phyloP scores from a whole-genome alignment of 2,113 vertebrate species.

The Anguilla japonica region DNA sequence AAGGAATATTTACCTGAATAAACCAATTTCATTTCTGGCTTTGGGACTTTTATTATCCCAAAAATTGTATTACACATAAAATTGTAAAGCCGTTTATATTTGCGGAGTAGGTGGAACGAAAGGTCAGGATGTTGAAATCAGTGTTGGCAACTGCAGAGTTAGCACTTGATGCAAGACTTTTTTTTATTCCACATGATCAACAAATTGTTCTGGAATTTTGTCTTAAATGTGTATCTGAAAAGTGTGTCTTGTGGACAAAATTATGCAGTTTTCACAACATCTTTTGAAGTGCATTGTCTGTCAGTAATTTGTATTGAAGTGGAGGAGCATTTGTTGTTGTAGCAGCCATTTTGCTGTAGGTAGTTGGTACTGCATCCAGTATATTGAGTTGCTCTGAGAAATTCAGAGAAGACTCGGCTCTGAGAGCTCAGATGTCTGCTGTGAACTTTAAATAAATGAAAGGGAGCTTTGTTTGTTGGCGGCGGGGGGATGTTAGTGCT shows the following conservation, averaged over 20 bases:
- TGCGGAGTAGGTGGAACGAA: not conserved
- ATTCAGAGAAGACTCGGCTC: not conserved
- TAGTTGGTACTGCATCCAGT: not conserved
- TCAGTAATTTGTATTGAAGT: not conserved
- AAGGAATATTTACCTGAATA: not conserved
- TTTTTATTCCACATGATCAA: not conserved
- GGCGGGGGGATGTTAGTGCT: not conserved
- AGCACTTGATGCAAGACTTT: not conserved
- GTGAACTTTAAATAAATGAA: conserved; percentile 36
- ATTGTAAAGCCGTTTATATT: not conserved
- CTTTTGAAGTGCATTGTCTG: not conserved
- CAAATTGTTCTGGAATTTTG: no score
- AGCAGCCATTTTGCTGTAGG: not conserved
- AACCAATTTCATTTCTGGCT: not conserved
- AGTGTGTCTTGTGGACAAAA: not conserved
- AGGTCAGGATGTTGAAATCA: not conserved
- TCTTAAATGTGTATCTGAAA: no score
- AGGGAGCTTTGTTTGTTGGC: conserved; percentile 31
- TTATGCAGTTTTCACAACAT: not conserved
- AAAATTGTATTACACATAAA: not conserved
- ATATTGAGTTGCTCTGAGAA: not conserved
- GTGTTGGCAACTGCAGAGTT: not conserved
- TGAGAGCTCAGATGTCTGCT: conserved; percentile 34
- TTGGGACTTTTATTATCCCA: not conserved
- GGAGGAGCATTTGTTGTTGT: not conserved